These are phyloP conservation scores for Amyelois transitella DNA, from an alignment of 1,140 invertebrate genomes.

Conservation along the genomic window DNA sequence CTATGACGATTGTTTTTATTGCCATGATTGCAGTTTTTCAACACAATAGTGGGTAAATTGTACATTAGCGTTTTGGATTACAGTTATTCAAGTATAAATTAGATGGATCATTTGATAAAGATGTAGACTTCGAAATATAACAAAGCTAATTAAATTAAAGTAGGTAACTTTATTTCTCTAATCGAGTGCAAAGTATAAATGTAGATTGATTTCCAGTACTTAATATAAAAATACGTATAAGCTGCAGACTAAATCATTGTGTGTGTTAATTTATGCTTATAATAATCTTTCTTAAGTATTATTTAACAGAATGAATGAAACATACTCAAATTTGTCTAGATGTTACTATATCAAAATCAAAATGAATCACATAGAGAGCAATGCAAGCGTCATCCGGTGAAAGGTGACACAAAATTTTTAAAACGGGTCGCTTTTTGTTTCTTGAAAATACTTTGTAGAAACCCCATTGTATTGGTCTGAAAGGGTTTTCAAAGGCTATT, in stretches of 20 bases:
- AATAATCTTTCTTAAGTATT: too few relatives aligned
- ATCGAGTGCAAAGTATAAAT: too few relatives aligned
- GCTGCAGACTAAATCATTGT: too few relatives aligned
- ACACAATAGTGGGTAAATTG: not conserved
- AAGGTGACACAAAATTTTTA: not conserved
- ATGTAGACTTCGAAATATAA: too few relatives aligned
- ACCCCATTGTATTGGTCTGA: not conserved
- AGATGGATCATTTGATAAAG: too few relatives aligned
- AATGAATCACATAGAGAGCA: not conserved
- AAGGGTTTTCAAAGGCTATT: not conserved
- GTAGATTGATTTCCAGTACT: too few relatives aligned
- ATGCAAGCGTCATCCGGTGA: not conserved
- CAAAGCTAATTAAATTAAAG: too few relatives aligned
- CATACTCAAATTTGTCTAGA: too few relatives aligned
- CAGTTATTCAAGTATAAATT: not conserved
- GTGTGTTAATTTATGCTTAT: too few relatives aligned
- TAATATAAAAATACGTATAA: too few relatives aligned
- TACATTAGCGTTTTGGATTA: not conserved
- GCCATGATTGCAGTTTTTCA: not conserved
- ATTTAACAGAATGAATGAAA: too few relatives aligned
- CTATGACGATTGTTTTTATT: not conserved
- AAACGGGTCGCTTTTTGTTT: not conserved
- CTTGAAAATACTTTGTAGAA: not conserved
- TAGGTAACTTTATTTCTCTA: too few relatives aligned
- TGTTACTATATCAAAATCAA: not conserved